Percentiles rank a stretch among this genome's conserved stretches.
Evolutionary conservation across 2,113 vertebrate genomes (phyloP).

Genomic region (Panthera tigris): DNA sequence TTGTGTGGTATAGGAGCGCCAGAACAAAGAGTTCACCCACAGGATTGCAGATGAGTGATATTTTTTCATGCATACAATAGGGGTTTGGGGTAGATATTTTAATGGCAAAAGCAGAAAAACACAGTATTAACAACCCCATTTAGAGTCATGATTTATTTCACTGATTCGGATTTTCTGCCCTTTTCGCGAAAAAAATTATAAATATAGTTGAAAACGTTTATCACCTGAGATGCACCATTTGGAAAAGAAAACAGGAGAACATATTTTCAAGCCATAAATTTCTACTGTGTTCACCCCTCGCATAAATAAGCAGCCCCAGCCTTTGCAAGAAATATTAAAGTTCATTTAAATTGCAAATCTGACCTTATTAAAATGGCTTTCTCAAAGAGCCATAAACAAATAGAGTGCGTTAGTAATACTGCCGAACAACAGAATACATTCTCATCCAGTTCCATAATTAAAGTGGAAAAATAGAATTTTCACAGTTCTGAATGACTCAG

Average conservation of each 20-base stretch:
- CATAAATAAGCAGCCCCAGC: constrained; percentile 82
- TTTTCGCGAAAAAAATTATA: constrained; percentile 63
- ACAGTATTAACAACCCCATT: constrained; percentile 62
- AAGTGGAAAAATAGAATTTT: constrained; percentile 79
- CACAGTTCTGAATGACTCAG: constrained; percentile 71
- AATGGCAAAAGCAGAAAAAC: constrained; percentile 72
- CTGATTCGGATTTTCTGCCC: constrained; percentile 71
- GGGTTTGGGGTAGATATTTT: constrained; percentile 36
- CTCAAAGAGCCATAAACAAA: constrained; percentile 87
- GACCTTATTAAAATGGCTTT: constrained; percentile 90
- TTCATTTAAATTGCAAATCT: constrained; percentile 91
- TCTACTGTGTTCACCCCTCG: constrained; percentile 70
- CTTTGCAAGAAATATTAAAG: constrained; percentile 87
- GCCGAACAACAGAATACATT: constrained; percentile 81
- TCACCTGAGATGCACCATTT: constrained; percentile 79
- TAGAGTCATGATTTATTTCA: constrained; percentile 72
- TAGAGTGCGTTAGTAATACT: constrained; percentile 79
- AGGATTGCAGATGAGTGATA: background rate
- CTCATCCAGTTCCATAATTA: constrained; percentile 83
- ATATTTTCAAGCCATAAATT: constrained; percentile 84
- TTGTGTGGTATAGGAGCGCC: background rate
- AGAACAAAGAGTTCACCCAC: constrained; percentile 3
- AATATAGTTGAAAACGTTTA: constrained; percentile 77
- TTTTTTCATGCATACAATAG: constrained; percentile 43
- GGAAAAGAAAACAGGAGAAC: constrained; percentile 82